Base-by-base conservation (phyloP, 2,797 vertebrate species). In the Scleropages formosus region DNA sequence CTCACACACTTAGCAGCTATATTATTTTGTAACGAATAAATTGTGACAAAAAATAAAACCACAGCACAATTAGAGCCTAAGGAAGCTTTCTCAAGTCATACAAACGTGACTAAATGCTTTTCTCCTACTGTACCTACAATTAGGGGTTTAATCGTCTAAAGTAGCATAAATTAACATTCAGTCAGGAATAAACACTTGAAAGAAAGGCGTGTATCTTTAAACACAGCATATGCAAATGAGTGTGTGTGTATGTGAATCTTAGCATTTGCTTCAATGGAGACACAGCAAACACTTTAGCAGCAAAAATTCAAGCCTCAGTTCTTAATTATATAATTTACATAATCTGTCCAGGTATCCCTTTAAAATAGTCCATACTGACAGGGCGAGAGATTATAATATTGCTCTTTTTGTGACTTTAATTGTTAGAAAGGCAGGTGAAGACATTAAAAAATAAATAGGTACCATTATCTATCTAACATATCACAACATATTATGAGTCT, bases 91-190 rank as follows among this genome's bases (percentile, higher is more conserved):
- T 72, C 69, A 77, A 75, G 75, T 83, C 78, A 65, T 22, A 82
- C 62, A 70, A 56, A 75, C 18, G 46, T 26, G 74, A 78, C 79
- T 60, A 74, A 81, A 69, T 75, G 83, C 75, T 80, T 74, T 71
- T 59, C 53, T 51, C 73, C 72, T 78, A 86, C 68, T 78, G 84
- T 65, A 87, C 85, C 84, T 84, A 78, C 27, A 72, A 85, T 82
- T 82, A 85, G 77, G 78, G 26, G 60, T 77, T 83, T 77, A 47
- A 80, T 80, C 87, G 75, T 81, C 80, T 84, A 85, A 87, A 86
- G 82, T 44, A 76, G 88, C 85, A 87, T 86, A 87, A 90, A 84
- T 89, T 88, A 91, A 91, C 90, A 92, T 90, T 92, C 85, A 90
- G 84, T 87, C 82, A 84, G 89, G 83, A 87, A 79, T 85, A 62